Conservation (phyloP, 2,797 vertebrate genomes). For the Pseudocheirus occidentalis region DNA sequence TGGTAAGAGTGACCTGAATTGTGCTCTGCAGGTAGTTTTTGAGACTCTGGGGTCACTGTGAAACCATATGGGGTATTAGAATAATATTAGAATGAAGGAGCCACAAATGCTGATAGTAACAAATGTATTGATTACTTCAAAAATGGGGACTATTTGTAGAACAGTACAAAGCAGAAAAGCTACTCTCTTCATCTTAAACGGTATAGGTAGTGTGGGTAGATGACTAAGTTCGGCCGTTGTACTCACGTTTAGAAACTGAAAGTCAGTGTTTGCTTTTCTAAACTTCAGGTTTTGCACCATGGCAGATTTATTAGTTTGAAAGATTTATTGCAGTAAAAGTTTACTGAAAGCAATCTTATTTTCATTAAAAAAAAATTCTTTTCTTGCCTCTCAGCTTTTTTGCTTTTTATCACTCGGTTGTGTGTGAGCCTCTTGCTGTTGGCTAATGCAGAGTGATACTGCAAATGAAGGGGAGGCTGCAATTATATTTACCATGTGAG, state of each 20-base stretch:
- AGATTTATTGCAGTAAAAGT: background rate
- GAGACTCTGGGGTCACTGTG: background rate
- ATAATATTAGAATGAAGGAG: background rate
- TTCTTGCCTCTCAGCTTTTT: constrained; percentile 50
- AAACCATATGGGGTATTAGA: background rate
- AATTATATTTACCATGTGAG: background rate
- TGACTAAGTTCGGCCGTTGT: background rate
- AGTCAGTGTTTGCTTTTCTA: constrained; percentile 22
- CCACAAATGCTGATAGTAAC: background rate
- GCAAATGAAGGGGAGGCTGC: constrained; percentile 13
- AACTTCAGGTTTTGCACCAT: background rate
- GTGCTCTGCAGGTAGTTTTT: background rate
- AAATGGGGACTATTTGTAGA: background rate
- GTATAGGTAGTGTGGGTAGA: background rate
- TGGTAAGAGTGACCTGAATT: background rate
- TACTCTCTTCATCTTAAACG: background rate
- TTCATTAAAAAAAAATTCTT: background rate
- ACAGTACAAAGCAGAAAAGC: background rate
- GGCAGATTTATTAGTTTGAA: background rate
- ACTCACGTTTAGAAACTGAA: background rate
- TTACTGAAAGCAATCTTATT: background rate
- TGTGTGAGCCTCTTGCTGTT: constrained; percentile 39
- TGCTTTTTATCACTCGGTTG: constrained; percentile 49
- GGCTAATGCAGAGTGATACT: background rate
- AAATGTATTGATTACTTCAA: background rate